Evolutionary conservation across 2,113 vertebrate species (phyloP), one percentile per base, ranked within the genome.

Genomic region (Ailurus styani): DNA sequence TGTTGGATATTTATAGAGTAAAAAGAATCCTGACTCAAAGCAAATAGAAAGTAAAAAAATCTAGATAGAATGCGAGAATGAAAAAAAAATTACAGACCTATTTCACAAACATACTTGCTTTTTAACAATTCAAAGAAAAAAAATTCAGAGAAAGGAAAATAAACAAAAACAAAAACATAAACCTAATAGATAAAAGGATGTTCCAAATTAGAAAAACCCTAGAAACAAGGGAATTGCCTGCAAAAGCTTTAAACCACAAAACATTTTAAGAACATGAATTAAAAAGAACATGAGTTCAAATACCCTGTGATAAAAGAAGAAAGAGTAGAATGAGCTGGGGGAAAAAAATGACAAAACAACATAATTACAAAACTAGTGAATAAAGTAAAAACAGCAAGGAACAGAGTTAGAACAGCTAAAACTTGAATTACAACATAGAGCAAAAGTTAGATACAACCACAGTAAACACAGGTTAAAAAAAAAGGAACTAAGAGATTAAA

Each of bases 61-160:
- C 29, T 50, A 86, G 14, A 52, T 40, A 82, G 31, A 91, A 60
- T 68, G n/a, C 47, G 50, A 85, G 15, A 77, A 27, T 87, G 27
- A 29, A 45, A 55, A 89, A 37, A 54, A 62, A 37, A 79, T 40
- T 45, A 37, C 6, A 82, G 73, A 94, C 29, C 45, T 68, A 42
- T 87, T 93, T 96, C 64, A 85, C 4, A 94, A 73, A 75, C 25
- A 68, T 9, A 31, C 18, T 78, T 64, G 15, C 14, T 94, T 68
- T 96, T 77, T 40, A 92, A 90, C 87, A 86, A 45, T 82, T 95
- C 66, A 83, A 78, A 90, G 82, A 37, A 60, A 88, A n/a, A n/a
- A n/a, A n/a, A n/a, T n/a, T 95, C 66, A 83, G 84, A 90, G 82
- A 37, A 60, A 88, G 29, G 34, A 55, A 85, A 95, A 91, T n/a